A percentile compares a stretch with the other conserved stretches of the same genome.
These are phyloP conservation scores for Oegoconia quadripuncta DNA, from an alignment of 2,888 invertebrate species.

Conservation along the genomic window DNA sequence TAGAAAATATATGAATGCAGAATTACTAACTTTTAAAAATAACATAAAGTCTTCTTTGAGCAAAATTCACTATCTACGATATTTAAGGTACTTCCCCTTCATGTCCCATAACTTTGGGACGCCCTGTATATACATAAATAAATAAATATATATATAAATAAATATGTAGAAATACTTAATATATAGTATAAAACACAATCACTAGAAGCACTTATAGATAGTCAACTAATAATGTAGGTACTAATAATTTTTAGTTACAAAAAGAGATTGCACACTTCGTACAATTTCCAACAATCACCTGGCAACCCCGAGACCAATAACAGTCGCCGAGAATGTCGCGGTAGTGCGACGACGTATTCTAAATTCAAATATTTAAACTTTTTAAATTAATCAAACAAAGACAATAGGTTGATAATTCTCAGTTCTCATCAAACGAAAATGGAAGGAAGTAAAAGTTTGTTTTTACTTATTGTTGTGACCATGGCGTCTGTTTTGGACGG, in stretches of 20 bases:
- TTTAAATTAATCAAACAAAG: slow-evolving; percentile 4
- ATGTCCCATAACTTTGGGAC: too few species aligned
- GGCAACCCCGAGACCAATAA: slow-evolving; percentile 3
- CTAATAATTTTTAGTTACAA: neutral
- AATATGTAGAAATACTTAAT: too few species aligned
- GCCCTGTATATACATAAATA: too few species aligned
- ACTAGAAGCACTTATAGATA: too few species aligned
- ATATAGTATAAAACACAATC: neutral
- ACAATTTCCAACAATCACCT: slow-evolving; percentile 1
- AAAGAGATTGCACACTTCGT: neutral
- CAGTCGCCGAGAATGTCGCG: slow-evolving; percentile 13
- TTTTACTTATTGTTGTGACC: slow-evolving; percentile 37
- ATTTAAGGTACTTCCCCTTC: too few species aligned
- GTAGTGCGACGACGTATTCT: slow-evolving; percentile 35
- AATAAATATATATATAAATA: too few species aligned
- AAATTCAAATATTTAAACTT: slow-evolving; percentile 27
- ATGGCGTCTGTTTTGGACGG: slow-evolving; percentile 49
- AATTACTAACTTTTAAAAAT: too few species aligned
- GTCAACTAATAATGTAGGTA: too few species aligned
- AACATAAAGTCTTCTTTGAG: too few species aligned
- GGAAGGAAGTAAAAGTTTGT: slow-evolving; percentile 38
- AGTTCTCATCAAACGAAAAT: slow-evolving; percentile 30
- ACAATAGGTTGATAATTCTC: neutral
- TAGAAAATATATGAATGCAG: too few species aligned
- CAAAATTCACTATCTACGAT: too few species aligned